Conservation (phyloP, 1,140 invertebrate genomes). For the Cotesia typhae region DNA sequence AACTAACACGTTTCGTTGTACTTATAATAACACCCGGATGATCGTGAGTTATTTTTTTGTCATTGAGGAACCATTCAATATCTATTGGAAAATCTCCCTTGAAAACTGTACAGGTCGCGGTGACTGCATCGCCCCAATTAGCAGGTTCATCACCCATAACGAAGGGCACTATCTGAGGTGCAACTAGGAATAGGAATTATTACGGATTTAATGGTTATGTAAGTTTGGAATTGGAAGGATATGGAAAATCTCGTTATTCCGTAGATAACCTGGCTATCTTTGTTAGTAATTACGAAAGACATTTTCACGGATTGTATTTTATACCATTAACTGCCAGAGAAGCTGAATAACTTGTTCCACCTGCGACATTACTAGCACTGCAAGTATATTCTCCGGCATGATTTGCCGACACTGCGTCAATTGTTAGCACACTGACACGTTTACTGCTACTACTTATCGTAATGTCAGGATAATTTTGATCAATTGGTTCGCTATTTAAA, state of each 20-base stretch:
- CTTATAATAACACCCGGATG: slow-evolving; percentile 47
- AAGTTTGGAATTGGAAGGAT: background rate
- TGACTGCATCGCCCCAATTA: slow-evolving; percentile 72
- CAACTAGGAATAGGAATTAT: slow-evolving; percentile 53
- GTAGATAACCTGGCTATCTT: slow-evolving; percentile 11
- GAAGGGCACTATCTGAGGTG: slow-evolving; percentile 67
- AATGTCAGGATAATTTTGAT: slow-evolving; percentile 38
- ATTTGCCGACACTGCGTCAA: slow-evolving; percentile 73
- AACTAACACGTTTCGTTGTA: slow-evolving; percentile 72
- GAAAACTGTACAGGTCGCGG: slow-evolving; percentile 73
- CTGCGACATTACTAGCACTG: slow-evolving; percentile 76
- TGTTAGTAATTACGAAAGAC: background rate
- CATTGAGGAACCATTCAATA: slow-evolving; percentile 75
- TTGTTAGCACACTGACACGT: slow-evolving; percentile 65
- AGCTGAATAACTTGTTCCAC: slow-evolving; percentile 71
- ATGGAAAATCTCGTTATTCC: slow-evolving; percentile 15
- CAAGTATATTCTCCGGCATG: slow-evolving; percentile 79
- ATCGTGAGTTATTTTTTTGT: slow-evolving; percentile 47
- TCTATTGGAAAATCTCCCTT: slow-evolving; percentile 76
- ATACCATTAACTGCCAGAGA: slow-evolving; percentile 76
- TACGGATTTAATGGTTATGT: slow-evolving; percentile 26
- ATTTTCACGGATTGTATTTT: background rate
- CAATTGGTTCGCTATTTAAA: slow-evolving; percentile 58
- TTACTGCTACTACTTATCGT: slow-evolving; percentile 65
- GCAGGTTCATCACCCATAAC: slow-evolving; percentile 70